phyloP scores from a whole-genome alignment of 2,797 vertebrate genomes.

The Numenius phaeopus region DNA sequence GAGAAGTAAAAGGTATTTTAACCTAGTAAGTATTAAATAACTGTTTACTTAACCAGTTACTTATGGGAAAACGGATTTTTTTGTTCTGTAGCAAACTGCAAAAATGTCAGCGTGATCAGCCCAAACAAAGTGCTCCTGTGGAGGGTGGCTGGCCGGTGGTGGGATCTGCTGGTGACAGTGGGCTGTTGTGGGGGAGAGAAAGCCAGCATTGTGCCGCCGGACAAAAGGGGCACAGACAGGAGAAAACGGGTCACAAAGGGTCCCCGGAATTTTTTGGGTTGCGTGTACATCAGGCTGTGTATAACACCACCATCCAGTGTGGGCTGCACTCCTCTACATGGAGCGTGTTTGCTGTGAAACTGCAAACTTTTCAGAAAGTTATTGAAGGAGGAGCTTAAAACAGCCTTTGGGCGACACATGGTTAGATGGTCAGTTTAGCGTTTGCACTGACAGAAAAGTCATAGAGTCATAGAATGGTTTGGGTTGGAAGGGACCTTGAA shows the following conservation, averaged over 20 bases:
- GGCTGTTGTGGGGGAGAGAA: slow-evolving; percentile 66
- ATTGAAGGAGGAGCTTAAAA: background rate
- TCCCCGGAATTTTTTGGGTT: slow-evolving; percentile 10
- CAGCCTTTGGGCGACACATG: background rate
- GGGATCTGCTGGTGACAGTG: slow-evolving; percentile 37
- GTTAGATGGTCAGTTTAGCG: background rate
- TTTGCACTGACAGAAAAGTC: background rate
- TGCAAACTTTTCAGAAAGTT: background rate
- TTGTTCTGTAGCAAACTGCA: background rate
- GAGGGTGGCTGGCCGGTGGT: background rate
- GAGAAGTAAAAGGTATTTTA: slow-evolving; percentile 33
- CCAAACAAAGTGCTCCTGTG: slow-evolving; percentile 17
- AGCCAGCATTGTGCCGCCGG: slow-evolving; percentile 40
- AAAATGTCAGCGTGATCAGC: background rate
- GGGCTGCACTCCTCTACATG: background rate
- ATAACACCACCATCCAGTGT: background rate
- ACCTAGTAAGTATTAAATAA: slow-evolving; percentile 24
- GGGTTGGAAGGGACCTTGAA: too few species aligned
- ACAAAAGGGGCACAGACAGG: slow-evolving; percentile 19
- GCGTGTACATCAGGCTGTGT: background rate
- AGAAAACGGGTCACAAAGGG: slow-evolving; percentile 32
- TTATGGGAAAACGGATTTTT: slow-evolving; percentile 29
- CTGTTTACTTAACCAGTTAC: slow-evolving; percentile 46
- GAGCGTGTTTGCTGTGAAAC: background rate
- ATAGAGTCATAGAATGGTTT: too few species aligned